phyloP scores from a whole-genome alignment of 2,797 vertebrate species.

The Cryptoprocta ferox region DNA sequence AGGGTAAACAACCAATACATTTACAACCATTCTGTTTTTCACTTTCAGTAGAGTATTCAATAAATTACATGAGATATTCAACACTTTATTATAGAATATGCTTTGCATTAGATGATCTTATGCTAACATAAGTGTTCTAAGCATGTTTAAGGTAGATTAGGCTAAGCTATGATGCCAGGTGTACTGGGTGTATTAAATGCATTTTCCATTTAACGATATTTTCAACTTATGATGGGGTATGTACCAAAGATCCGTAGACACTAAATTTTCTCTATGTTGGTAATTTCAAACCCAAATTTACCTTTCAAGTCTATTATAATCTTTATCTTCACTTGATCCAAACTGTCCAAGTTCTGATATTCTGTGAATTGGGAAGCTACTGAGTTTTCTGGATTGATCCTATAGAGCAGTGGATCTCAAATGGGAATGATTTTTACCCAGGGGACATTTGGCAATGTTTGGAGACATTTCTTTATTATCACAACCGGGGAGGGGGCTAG shows the following conservation, averaged over 20 bases:
- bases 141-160: not conserved
- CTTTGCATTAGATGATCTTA: not conserved
- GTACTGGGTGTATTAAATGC: not conserved
- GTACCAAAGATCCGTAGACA: not conserved
- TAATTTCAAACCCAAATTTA: slow-evolving; percentile 21
- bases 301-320: not conserved
- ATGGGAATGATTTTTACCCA: not conserved
- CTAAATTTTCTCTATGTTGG: not conserved
- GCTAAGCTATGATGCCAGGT: not conserved
- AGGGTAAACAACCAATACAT: not conserved
- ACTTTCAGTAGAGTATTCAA: not conserved
- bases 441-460: not conserved
- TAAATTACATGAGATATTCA: not conserved
- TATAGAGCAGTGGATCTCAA: not conserved
- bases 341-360: not conserved
- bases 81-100: not conserved
- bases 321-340: not conserved
- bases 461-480: not conserved
- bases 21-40: not conserved
- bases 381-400: not conserved
- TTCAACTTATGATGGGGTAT: not conserved
- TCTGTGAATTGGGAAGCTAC: not conserved
- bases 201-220: not conserved
- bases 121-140: not conserved
- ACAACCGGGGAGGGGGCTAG: not conserved